Conservation (phyloP, 1,140 invertebrate species). For the Leptonema lineaticorne region DNA sequence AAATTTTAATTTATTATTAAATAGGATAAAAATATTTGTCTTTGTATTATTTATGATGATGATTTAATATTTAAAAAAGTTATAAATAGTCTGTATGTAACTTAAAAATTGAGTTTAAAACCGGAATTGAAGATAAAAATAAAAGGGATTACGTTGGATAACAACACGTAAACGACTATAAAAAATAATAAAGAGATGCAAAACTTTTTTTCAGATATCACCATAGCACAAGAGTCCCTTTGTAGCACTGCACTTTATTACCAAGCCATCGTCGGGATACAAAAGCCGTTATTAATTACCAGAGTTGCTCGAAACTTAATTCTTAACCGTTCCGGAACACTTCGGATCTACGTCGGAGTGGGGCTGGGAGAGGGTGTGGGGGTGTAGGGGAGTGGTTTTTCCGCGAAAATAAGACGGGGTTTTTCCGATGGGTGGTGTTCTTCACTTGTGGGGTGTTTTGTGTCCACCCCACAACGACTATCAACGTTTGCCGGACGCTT, state of each 20-base stretch:
- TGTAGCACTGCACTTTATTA: slow-evolving; percentile 6
- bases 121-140: too few species aligned
- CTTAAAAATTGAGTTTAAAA: too few species aligned
- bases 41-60: too few species aligned
- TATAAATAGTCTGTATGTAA: too few species aligned
- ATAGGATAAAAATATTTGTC: too few species aligned
- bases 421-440: too few species aligned
- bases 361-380: neutral
- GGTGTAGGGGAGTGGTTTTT: neutral
- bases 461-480: slow-evolving; percentile 21
- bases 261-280: neutral
- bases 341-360: neutral
- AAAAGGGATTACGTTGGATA: too few species aligned
- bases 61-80: too few species aligned
- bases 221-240: neutral
- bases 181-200: too few species aligned
- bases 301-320: slow-evolving; percentile 32
- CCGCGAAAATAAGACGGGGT: too few species aligned
- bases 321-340: slow-evolving; percentile 35
- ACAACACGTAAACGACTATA: too few species aligned
- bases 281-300: slow-evolving; percentile 37
- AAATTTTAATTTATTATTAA: too few species aligned
- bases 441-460: neutral
- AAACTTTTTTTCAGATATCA: neutral
- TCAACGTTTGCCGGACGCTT: slow-evolving; percentile 5